Evolutionary conservation across 2,888 invertebrate genomes (phyloP), one percentile per base, ranked within the genome.

Genomic region (Ormyrus pomaceus): DNA sequence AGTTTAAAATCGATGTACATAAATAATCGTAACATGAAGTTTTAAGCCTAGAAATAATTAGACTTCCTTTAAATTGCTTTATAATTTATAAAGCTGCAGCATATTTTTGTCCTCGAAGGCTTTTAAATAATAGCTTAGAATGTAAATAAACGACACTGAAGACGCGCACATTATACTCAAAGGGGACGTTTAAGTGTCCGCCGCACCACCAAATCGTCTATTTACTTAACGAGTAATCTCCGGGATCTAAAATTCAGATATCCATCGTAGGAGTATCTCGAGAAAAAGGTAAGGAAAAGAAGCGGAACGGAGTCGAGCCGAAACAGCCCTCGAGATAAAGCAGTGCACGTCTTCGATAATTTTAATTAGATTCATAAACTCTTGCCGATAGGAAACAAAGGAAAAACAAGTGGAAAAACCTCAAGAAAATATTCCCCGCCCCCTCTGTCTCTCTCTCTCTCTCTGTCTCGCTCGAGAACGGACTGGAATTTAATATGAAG

Each of bases 351-450:
- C 82, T 74, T 80, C 79, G 73, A 82, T 82, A 77, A 82, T 77
- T 82, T 82, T 77, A 82, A 80, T 80, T 82, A 80, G 77, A 82
- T 80, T 82, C 80, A 80, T 82, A 82, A 82, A 82, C 69, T 77
- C 56, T 59, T 61, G 65, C 56, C 34, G 62, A 69, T 62, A 66
- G 48, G 68, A 73, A 77, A 74, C 9, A 69, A 71, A 55, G 66
- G 48, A 59, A 62, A 64, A 75, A 55, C 11, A 34, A 10, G 56
- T 11, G 45, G 56, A 19, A 68, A 64, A 73, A 68, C 53, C 78
- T 53, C 6, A 34, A 66, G 78, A 75, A 77, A 81, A 78, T 79
- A 79, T 64, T 10, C 71, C 34, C 34, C 34, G 8, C 55, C n/a
- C 46, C 53, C 55, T 13, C 66, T 4, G 8, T 59, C 56, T 0